Base-by-base conservation (phyloP, 2,797 vertebrate genomes). In the Hippocampus kuda region DNA sequence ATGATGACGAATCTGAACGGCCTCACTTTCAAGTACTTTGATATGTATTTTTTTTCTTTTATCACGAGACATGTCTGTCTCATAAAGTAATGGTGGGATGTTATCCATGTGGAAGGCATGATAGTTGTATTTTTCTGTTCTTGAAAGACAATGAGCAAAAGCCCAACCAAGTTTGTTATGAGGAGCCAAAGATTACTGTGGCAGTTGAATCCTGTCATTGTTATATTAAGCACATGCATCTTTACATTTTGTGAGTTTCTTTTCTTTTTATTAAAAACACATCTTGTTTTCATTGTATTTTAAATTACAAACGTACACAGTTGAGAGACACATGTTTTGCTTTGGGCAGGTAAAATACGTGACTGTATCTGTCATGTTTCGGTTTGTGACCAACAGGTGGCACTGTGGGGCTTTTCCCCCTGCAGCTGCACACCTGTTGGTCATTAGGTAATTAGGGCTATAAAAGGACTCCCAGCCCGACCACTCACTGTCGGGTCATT, bases 1-100 rank as follows among this genome's bases (percentile, higher is more conserved):
- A 78, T 44, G 65, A 67, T 73, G 71, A 75, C 72, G 76, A 65
- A 82, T 83, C 72, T 80, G 75, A 82, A 79, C 81, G 77, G 77
- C 79, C 82, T 71, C 66, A 71, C 62, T 68, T 81, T 74, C 44
- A 74, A 70, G 66, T 66, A 68, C 18, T 64, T 27, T 66, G 49
- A 57, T 51, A 22, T 65, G 10, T 24, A 26, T 9, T 62, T 22
- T 64, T 49, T 27, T 66, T 51, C 20, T 16, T 64, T 24, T 24
- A 65, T n/a, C 62, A 30, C 2, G n/a, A 56, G 27, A 20, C 69
- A 20, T 68, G 62, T 64, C 38, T 34, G 38, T 26, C 41, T 41
- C 13, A 54, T 51, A 16, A 70, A 54, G 34, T 68, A 60, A 30
- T 30, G 59, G 3, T 20, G 49, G 27, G 46, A 67, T 41, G 53